Evolutionary conservation across 2,888 invertebrate genomes (phyloP), one percentile per base, ranked within the genome.

Genomic region (Digitonthophagus gazella): DNA sequence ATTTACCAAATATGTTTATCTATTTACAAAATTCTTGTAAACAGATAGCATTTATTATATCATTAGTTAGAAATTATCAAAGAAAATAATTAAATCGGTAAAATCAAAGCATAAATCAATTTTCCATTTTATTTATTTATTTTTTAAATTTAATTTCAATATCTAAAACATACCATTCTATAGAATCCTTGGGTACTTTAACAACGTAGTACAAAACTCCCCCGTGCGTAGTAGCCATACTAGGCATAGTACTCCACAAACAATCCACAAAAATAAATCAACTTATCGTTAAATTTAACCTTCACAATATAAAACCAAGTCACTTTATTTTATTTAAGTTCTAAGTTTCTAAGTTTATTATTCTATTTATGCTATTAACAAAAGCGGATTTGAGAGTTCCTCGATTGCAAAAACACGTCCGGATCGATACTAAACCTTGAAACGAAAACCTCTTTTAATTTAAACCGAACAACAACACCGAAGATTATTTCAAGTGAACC

Each of bases 141-240:
- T 54, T 54, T 54, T 54, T 8, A 58, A 44, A 3, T 8, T 44
- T 44, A 44, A 44, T 44, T 44, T 3, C 3, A 11, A 44, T 44
- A 8, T 44, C 11, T 44, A 11, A 11, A 44, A 44, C 28, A 44
- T 44, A 44, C 28, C 70, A 63, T 70, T 76, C 75, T 58, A 77
- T 28, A 15, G 70, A 81, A 72, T 85, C 85, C 79, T 83, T 86
- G 15, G 89, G 89, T 74, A 89, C 87, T 80, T 87, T 87, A 75
- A 90, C 88, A 76, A 90, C 88, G 81, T 90, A 90, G 83, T 90
- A 90, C 73, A 90, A 83, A 77, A 89, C 86, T 77, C 90, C 90
- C 76, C 90, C 90, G 82, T 90, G 90, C 72, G 85, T 84, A 74
- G 85, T 84, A 73, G 87, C 84, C 84, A 85, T 86, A 72, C 80